Conservation (phyloP, 2,113 vertebrate genomes). For the Alectura lathami region DNA sequence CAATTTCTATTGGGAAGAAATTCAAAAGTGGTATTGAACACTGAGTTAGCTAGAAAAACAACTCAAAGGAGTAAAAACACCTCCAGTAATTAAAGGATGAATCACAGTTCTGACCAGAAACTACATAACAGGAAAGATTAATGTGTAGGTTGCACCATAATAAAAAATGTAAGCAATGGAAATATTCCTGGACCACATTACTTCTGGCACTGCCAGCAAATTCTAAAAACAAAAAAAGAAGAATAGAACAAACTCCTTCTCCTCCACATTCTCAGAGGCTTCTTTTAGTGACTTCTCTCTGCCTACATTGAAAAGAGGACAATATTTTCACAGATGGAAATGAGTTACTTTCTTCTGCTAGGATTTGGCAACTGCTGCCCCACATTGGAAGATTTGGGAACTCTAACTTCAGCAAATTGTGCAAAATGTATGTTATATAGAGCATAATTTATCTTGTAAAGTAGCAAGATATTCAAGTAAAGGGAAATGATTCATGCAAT, state of each 20-base stretch:
- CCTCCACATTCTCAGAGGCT: not conserved
- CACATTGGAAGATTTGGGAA: conserved; percentile 65
- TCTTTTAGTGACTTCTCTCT: conserved; percentile 47
- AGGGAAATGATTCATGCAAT: not conserved
- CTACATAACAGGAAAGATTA: conserved; percentile 23
- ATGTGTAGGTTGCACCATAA: conserved; percentile 15
- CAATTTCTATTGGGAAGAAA: conserved; percentile 40
- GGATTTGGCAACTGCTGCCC: conserved; percentile 69
- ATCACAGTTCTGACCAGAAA: conserved; percentile 53
- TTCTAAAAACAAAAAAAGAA: not conserved
- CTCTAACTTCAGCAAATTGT: conserved; percentile 20
- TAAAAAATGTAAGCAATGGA: conserved; percentile 38
- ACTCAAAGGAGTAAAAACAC: conserved; percentile 17
- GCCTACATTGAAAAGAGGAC: not conserved
- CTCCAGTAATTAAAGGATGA: conserved; percentile 45
- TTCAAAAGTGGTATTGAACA: conserved; percentile 3
- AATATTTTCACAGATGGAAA: conserved; percentile 49
- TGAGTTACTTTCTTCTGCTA: conserved; percentile 37
- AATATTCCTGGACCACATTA: conserved; percentile 1
- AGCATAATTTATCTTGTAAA: not conserved
- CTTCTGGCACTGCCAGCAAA: conserved; percentile 15
- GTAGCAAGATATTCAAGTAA: not conserved
- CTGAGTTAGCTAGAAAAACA: conserved; percentile 40
- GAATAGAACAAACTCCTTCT: not conserved
- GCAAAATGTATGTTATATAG: not conserved